Percentiles rank a stretch among this genome's conserved stretches.
Conservation (phyloP, 2,113 vertebrate genomes). For the Noctilio leporinus region DNA sequence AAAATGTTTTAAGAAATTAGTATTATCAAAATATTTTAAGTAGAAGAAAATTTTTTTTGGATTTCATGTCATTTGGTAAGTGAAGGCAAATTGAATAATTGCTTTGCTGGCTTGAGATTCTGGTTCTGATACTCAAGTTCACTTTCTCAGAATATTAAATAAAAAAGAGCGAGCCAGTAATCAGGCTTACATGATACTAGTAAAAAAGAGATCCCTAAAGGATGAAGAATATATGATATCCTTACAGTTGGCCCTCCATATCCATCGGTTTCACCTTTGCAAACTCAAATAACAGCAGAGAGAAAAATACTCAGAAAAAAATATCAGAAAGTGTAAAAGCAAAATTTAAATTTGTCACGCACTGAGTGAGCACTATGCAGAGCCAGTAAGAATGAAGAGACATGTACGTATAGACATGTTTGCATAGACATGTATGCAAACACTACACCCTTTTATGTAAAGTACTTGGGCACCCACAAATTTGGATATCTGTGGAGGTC, state of each 20-base stretch:
- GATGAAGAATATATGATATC: neutral
- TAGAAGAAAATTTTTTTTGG: neutral
- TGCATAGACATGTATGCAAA: neutral
- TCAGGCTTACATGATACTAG: neutral
- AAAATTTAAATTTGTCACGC: neutral
- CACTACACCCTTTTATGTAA: neutral
- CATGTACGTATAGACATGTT: neutral
- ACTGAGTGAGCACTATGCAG: neutral
- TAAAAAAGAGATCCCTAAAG: neutral
- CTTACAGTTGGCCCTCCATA: too few species aligned
- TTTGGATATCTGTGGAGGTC: too few species aligned
- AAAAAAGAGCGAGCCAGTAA: neutral
- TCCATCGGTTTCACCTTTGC: too few species aligned
- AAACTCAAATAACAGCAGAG: neutral
- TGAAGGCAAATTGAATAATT: conserved; percentile 56
- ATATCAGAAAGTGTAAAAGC: neutral
- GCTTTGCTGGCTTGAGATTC: neutral
- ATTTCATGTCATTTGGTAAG: conserved; percentile 41
- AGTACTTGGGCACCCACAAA: too few species aligned
- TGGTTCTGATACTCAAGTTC: conserved; percentile 22
- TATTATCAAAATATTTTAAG: conserved; percentile 45
- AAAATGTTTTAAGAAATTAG: conserved; percentile 47
- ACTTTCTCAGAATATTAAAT: conserved; percentile 39
- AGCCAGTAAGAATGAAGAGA: neutral
- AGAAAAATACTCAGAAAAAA: neutral